A percentile compares a stretch with the other conserved stretches of the same genome.
Evolutionary conservation across 2,888 invertebrate genomes (phyloP).

Genomic region (Clusia tigrina): DNA sequence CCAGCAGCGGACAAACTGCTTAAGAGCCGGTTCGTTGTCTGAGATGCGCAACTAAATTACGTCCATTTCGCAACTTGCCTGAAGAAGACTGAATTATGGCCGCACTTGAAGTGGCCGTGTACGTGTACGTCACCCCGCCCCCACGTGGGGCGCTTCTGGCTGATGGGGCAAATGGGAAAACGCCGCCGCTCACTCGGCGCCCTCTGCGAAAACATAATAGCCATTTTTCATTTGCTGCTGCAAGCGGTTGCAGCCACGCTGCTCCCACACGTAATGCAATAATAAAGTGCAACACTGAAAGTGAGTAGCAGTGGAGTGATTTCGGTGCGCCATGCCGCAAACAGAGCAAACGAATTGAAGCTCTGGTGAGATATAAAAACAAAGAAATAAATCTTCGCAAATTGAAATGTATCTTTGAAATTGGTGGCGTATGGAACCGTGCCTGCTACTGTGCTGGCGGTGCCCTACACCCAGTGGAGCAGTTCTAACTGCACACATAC

Average conservation of each 20-base stretch:
- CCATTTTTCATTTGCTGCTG: background rate
- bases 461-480: too few species aligned
- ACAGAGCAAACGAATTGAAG: background rate
- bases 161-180: slow-evolving; percentile 30
- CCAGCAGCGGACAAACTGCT: background rate
- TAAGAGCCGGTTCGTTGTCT: slow-evolving; percentile 12
- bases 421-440: too few species aligned
- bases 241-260: background rate
- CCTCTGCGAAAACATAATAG: slow-evolving; percentile 8
- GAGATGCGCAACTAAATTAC: slow-evolving; percentile 36
- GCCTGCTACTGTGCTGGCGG: too few species aligned
- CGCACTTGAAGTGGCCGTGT: background rate
- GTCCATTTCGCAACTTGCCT: slow-evolving; percentile 44
- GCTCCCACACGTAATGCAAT: background rate
- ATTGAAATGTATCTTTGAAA: too few species aligned
- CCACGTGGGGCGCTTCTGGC: slow-evolving; percentile 28
- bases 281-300: background rate
- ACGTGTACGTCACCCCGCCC: too few species aligned
- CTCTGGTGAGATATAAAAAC: background rate
- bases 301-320: background rate
- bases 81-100: background rate
- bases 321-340: background rate
- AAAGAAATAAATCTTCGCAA: background rate
- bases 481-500: too few species aligned
- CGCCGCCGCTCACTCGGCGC: background rate